A percentile compares a stretch with the other conserved stretches of the same genome.
These are phyloP conservation scores for Oedothorax gibbosus DNA, from an alignment of 1,140 invertebrate species.

Conservation along the genomic window DNA sequence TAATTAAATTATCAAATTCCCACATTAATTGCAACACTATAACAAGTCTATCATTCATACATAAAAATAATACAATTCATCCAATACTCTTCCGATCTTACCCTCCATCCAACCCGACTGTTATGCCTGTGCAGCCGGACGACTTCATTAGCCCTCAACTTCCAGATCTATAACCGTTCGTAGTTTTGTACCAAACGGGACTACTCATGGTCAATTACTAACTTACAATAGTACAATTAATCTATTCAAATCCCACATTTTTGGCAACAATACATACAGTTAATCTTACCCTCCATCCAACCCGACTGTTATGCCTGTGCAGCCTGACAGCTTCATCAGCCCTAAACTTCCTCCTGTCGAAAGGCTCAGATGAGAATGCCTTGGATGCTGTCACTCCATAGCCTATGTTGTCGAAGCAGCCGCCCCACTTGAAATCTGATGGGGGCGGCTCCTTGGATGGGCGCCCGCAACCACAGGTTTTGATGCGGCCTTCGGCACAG, in stretches of 20 bases:
- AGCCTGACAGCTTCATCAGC: slow-evolving; percentile 72
- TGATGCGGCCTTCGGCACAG: slow-evolving; percentile 78
- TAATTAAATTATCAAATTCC: not conserved
- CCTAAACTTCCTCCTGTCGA: slow-evolving; percentile 79
- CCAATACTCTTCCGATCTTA: too few species aligned
- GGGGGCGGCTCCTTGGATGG: slow-evolving; percentile 72
- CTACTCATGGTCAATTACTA: slow-evolving; percentile 57
- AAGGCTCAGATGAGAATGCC: slow-evolving; percentile 84
- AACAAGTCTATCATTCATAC: too few species aligned
- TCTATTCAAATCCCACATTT: not conserved
- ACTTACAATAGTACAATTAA: not conserved
- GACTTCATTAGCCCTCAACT: slow-evolving; percentile 76
- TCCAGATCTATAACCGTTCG: slow-evolving; percentile 78
- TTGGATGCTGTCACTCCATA: slow-evolving; percentile 70
- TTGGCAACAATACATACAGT: not conserved
- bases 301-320: slow-evolving; percentile 72
- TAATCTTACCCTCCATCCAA: slow-evolving; percentile 69
- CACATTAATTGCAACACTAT: not conserved
- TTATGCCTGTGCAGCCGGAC: slow-evolving; percentile 71
- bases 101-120: slow-evolving; percentile 71
- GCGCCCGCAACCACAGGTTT: slow-evolving; percentile 77
- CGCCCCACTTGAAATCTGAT: slow-evolving; percentile 72
- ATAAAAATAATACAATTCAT: too few species aligned
- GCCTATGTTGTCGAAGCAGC: slow-evolving; percentile 64
- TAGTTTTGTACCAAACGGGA: slow-evolving; percentile 83